A percentile compares a stretch with the other conserved stretches of the same genome.
Evolutionary conservation across 64 coral and sea anemone species (phyloP).

Genomic region (Anthopleura sola): DNA sequence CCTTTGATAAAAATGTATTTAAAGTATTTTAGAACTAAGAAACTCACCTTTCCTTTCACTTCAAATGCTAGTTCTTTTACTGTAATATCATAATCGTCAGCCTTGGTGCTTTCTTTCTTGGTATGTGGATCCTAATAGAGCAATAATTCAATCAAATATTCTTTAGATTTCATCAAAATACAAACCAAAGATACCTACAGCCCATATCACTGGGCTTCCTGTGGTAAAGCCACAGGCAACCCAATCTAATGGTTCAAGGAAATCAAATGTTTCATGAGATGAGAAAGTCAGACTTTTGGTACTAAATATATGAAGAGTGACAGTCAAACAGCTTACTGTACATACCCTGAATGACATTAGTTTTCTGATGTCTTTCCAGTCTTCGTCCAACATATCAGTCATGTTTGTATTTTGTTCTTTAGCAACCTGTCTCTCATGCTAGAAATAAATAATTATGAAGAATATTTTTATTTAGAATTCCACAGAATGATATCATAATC

Average conservation of each 20-base stretch:
- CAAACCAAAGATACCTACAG: not conserved
- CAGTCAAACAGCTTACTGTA: no score
- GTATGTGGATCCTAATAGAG: slow-evolving; percentile 17
- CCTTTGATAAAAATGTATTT: no score
- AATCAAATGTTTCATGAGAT: no score
- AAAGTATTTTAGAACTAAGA: not conserved
- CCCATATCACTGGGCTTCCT: no score
- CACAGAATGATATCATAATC: no score
- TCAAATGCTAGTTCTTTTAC: slow-evolving; percentile 89
- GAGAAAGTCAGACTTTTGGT: no score
- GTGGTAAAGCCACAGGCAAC: no score
- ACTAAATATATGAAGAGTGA: no score
- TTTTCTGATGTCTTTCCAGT: slow-evolving; percentile 61
- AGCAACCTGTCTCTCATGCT: slow-evolving; percentile 89
- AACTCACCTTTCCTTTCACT: slow-evolving; percentile 76
- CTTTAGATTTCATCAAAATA: not conserved
- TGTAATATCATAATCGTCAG: slow-evolving; percentile 84
- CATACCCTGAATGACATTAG: slow-evolving; percentile 60
- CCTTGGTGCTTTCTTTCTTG: slow-evolving; percentile 45
- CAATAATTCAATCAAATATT: not conserved
- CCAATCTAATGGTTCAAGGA: no score
- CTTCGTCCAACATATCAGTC: slow-evolving; percentile 71
- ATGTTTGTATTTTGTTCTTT: slow-evolving; percentile 77
- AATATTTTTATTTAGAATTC: no score
- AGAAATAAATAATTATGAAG: not conserved